These are phyloP conservation scores for Asteroscopus sphinx DNA, from an alignment of 2,888 invertebrate genomes.

Conservation along the genomic window DNA sequence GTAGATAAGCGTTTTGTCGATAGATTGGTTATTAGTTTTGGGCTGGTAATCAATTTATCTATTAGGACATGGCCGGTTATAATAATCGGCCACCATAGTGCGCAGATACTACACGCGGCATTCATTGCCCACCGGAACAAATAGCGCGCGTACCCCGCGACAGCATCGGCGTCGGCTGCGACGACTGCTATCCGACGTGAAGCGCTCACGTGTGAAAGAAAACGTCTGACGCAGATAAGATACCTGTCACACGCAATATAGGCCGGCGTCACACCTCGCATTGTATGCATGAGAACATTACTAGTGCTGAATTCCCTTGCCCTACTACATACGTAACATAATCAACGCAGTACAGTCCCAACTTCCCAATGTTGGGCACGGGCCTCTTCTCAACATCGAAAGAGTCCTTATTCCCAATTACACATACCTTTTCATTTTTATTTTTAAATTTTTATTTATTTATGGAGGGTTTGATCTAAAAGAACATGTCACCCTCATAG, in stretches of 20 bases:
- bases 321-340: too few species aligned
- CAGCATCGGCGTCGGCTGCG: slow-evolving; percentile 21
- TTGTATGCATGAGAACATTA: slow-evolving; percentile 25
- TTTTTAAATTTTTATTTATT: too few species aligned
- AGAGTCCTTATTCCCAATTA: too few species aligned
- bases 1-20: too few species aligned
- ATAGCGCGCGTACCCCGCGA: slow-evolving; percentile 41
- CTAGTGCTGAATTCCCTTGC: background rate
- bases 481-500: too few species aligned
- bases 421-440: too few species aligned
- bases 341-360: too few species aligned
- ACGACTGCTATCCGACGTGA: slow-evolving; percentile 42
- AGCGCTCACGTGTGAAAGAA: slow-evolving; percentile 55
- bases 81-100: slow-evolving; percentile 39
- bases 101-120: slow-evolving; percentile 41
- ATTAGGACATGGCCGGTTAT: too few species aligned
- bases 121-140: slow-evolving; percentile 65
- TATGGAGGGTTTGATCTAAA: too few species aligned
- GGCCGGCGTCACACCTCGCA: slow-evolving; percentile 38
- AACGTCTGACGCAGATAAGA: slow-evolving; percentile 54
- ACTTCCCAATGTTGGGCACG: too few species aligned
- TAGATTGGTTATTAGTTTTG: too few species aligned
- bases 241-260: slow-evolving; percentile 54
- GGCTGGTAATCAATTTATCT: slow-evolving; percentile 48
- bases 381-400: too few species aligned